Evolutionary conservation across 2,797 vertebrate genomes (phyloP).

Genomic region (Acipenser oxyrinchus): DNA sequence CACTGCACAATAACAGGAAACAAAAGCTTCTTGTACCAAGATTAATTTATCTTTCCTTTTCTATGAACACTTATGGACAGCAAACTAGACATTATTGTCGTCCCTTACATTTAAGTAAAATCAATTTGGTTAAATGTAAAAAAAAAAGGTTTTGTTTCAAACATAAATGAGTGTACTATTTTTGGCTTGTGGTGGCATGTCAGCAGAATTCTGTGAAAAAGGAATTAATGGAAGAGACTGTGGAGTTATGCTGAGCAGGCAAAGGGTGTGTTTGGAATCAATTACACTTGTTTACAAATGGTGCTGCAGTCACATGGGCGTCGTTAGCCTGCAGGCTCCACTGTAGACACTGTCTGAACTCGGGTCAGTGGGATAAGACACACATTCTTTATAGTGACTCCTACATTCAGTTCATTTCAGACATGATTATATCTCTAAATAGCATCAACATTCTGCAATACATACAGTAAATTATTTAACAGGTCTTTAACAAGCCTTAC

Average conservation of each 20-base stretch:
- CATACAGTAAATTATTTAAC: slow-evolving; percentile 26
- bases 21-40: slow-evolving; percentile 12
- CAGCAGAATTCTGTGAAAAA: slow-evolving; percentile 17
- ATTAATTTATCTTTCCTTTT: slow-evolving; percentile 11
- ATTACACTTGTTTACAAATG: slow-evolving; percentile 11
- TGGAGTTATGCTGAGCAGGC: slow-evolving; percentile 13
- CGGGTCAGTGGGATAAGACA: too few species aligned
- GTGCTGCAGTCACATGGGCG: slow-evolving; percentile 6
- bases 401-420: too few species aligned
- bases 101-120: slow-evolving; percentile 1
- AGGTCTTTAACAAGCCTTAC: slow-evolving; percentile 19
- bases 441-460: too few species aligned
- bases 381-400: too few species aligned
- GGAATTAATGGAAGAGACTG: slow-evolving; percentile 11
- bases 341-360: too few species aligned
- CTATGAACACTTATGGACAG: not conserved
- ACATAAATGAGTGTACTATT: too few species aligned
- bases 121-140: not conserved
- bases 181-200: slow-evolving; percentile 16
- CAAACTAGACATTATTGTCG: slow-evolving; percentile 7
- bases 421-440: too few species aligned
- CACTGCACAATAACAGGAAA: slow-evolving; percentile 18
- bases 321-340: not conserved
- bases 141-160: too few species aligned
- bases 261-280: slow-evolving; percentile 11